Evolutionary conservation across 2,113 vertebrate species (phyloP), one percentile per base, ranked within the genome.

Genomic region (Tachuris rubrigastra): DNA sequence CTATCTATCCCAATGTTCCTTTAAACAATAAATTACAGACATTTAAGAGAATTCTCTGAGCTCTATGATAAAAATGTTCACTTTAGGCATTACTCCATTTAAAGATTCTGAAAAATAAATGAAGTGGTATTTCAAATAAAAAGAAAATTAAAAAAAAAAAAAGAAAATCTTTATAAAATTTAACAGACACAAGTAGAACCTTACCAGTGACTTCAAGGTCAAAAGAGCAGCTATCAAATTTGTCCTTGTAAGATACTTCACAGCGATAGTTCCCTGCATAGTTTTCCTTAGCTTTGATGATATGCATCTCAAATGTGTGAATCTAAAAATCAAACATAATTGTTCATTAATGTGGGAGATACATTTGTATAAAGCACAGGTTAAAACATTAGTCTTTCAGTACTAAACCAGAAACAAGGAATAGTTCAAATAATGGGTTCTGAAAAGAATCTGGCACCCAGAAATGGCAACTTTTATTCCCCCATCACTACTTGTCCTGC

Each of bases 271-370:
- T 99, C 39, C 99, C 99, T 37, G 98, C 98, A 6, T 98, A 99
- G 96, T 99, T 99, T n/a, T 99, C 98, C 95, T 99, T 99, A 73
- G 99, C 99, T 96, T 99, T 99, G 96, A 99, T 99, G 93, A 99
- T 99, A 63, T 99, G 98, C 99, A 99, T 99, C 98, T 99, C 99
- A 93, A 99, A 99, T 9, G 99, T 99, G 92, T 99, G 99, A n/a
- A 99, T 94, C 99, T 99, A 96, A 75, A 97, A 96, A 35, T 24
- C 44, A 90, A 91, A 73, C 18, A 30, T 6, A 69, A 42, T 67
- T 30, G 7, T 53, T 87, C 8, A 50, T 72, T 67, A 67, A n/a
- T 20, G 10, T 53, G 55, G 37, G 24, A 10, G 3, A 77, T 41
- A 22, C 8, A 11, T 50, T 68, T 49, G 18, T 35, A 71, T 8